phyloP scores from a whole-genome alignment of 2,888 invertebrate species.

The Allolobophora icterica region DNA sequence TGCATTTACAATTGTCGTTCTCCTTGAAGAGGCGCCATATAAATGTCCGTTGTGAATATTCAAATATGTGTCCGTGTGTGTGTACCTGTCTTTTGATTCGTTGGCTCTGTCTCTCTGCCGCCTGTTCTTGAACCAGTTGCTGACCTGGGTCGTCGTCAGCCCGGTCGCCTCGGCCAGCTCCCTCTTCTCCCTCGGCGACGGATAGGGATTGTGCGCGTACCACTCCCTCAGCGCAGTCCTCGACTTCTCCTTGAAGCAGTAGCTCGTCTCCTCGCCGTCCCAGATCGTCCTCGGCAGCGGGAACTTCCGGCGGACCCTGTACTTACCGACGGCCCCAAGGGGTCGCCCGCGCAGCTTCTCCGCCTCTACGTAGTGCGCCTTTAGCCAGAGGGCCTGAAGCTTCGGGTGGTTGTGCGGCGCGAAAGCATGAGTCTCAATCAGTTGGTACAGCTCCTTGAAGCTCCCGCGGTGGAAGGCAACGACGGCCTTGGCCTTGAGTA shows the following conservation, averaged over 20 bases:
- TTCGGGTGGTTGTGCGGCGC: conserved; percentile 81
- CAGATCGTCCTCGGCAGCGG: conserved; percentile 96
- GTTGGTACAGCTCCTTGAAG: conserved; percentile 94
- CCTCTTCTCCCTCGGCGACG: conserved; percentile 90
- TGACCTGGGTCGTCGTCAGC: conserved; percentile 89
- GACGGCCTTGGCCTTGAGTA: conserved; percentile 95
- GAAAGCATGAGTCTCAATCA: conserved; percentile 92
- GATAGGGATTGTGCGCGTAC: conserved; percentile 87
- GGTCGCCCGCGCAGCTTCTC: conserved; percentile 91
- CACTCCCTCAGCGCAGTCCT: conserved; percentile 98
- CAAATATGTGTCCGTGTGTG: no score
- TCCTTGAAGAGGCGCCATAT: no score
- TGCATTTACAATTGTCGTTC: no score
- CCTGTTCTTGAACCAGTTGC: conserved; percentile 91
- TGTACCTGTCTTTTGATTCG: conserved; percentile 25
- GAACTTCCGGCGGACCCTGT: conserved; percentile 91
- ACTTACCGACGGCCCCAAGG: conserved; percentile 82
- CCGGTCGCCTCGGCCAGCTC: conserved; percentile 90
- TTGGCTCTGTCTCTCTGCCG: conserved; percentile 70
- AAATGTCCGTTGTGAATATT: no score
- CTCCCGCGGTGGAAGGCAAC: conserved; percentile 84
- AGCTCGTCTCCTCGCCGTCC: conserved; percentile 99
- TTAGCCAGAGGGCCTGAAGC: conserved; percentile 91
- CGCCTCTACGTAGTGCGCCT: conserved; percentile 98
- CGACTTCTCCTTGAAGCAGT: conserved; percentile 99